These are phyloP conservation scores for Cantharis nigra DNA, from an alignment of 2,888 invertebrate species.

Conservation along the genomic window DNA sequence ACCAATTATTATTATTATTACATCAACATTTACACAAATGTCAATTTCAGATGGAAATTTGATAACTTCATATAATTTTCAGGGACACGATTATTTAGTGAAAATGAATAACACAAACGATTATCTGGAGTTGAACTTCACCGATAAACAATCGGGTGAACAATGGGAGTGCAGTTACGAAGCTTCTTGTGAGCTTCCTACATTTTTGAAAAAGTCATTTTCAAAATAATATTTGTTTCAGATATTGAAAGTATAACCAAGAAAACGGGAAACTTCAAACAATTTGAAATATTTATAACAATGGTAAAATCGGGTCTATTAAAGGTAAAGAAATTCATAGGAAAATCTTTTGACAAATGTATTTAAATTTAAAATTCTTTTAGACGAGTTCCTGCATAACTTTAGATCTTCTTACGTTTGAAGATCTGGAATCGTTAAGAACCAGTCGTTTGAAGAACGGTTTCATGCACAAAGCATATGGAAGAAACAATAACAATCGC, in stretches of 20 bases:
- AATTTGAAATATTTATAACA: constrained; percentile 59
- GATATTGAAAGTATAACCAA: constrained; percentile 62
- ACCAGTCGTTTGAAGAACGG: constrained; percentile 50
- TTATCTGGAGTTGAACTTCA: constrained; percentile 56
- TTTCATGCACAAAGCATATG: constrained; percentile 36
- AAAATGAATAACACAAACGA: constrained; percentile 56
- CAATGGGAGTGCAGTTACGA: constrained; percentile 62
- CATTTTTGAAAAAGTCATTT: not conserved
- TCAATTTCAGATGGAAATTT: constrained; percentile 44
- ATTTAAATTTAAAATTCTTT: constrained; percentile 29
- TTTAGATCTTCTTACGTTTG: constrained; percentile 59
- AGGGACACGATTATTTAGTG: constrained; percentile 56
- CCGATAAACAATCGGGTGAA: constrained; percentile 60
- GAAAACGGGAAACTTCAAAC: constrained; percentile 62
- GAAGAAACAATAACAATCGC: constrained; percentile 39
- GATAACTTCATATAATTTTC: constrained; percentile 56
- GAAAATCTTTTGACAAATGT: not conserved
- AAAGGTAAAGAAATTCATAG: constrained; percentile 48
- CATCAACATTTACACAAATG: not conserved
- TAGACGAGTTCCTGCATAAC: constrained; percentile 60
- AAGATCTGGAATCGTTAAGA: constrained; percentile 58
- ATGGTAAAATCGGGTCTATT: constrained; percentile 62
- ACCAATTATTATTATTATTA: not conserved
- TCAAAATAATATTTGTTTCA: constrained; percentile 34
- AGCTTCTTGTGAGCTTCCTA: constrained; percentile 54